Evolutionary conservation across 2,888 invertebrate genomes (phyloP), one percentile per base, ranked within the genome.

Genomic region (Cerastis leucographa): DNA sequence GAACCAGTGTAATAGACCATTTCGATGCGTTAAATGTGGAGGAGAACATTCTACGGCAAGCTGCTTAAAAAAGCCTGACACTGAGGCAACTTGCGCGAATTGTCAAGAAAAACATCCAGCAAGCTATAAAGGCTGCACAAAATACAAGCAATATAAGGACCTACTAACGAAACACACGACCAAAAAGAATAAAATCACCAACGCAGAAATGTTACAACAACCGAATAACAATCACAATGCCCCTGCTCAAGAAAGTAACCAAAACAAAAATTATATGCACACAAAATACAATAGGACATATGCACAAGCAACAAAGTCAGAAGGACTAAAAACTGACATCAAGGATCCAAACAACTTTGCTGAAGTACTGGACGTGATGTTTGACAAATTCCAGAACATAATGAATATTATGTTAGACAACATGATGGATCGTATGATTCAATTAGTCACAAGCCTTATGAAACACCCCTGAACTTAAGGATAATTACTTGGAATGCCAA

Each of bases 401-500:
- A 70, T 70, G 12, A 70, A 56, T 17, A 29, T 49, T 42, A 69
- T 69, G 69, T 46, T 69, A 42, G 19, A 69, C 69, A 69, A 29
- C 54, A 69, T 69, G 69, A 69, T 69, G 25, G 42, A 69, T 56
- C 42, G 19, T 12, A 69, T 69, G 44, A 69, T 56, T 19, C 17
- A 69, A 42, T 22, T 56, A 42, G 19, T 56, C 42, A 42, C 42
- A 56, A n/a, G 25, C 17, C 56, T 69, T n/a, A 19, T 25, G 11
- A 56, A 54, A 8, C 42, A 19, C 25, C 25, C 42, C 44, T 56
- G 25, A 69, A 56, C 29, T 9, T 56, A 9, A 25, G 69, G 6
- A 44, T 69, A n/a, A 42, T 56, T 8, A 69, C 56, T 25, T 69
- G 69, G 69, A 69, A 69, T 42, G 69, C 69, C 25, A 69, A 69